Base-by-base conservation (phyloP, 2,888 invertebrate species). In the Margaritifera margaritifera region DNA sequence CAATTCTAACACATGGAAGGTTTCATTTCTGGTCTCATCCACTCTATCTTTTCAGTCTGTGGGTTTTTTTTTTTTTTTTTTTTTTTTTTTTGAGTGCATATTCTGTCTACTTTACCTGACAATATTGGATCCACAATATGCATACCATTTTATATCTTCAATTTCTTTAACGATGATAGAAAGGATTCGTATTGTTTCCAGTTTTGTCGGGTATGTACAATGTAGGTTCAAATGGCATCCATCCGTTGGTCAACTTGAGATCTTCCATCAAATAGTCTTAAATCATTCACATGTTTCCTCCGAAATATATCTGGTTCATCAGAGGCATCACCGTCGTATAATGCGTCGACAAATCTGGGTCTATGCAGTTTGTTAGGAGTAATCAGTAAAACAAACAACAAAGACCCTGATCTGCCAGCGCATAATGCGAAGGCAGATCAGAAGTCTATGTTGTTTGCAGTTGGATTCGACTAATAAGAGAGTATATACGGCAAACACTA, bases 211-310 rank as follows among this genome's bases (percentile, higher is more conserved):
- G 77, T 77, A 65, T 75, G 66, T 57, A 72, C 71, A 42, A 77
- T 76, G 11, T 75, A 74, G 54, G 72, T 73, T 20, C 80, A 27
- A 15, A 80, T 74, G 64, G 74, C 72, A 0, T 71, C 64, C 75
- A 77, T 75, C 22, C 80, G 58, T 15, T 69, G 51, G 53, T 74
- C 70, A 2, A 80, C 64, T 11, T 66, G 57, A 20, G 56, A 58
- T 6, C 76, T 75, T 31, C 74, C 71, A 66, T 80, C 79, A 61
- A 79, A 80, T 4, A 78, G 77, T 62, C 75, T 72, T 42, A 76
- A 55, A 22, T 71, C 73, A 64, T 72, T 75, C 52, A 75, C 27
- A 4, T 27, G 2, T 4, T n/a, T n/a, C n/a, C n/a, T n/a, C n/a
- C n/a, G n/a, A n/a, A n/a, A n/a, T n/a, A n/a, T n/a, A n/a, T n/a